phyloP scores from a whole-genome alignment of 2,113 vertebrate species.

The Noturus placidus region DNA sequence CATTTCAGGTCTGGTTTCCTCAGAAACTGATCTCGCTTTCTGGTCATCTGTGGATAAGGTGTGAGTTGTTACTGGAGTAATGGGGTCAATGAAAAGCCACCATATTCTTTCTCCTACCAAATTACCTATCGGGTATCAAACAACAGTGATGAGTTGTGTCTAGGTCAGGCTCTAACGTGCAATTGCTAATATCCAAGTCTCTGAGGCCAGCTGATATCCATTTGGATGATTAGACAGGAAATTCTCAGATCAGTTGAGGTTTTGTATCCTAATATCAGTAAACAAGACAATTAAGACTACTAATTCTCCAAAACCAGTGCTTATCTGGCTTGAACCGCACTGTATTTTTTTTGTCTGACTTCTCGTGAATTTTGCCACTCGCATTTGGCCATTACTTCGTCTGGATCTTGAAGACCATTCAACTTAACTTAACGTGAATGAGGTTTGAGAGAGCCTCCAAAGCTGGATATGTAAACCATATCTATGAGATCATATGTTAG shows the following conservation, averaged over 20 bases:
- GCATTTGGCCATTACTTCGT: background rate
- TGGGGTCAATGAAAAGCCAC: conserved; percentile 38
- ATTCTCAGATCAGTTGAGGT: background rate
- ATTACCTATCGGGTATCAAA: conserved; percentile 34
- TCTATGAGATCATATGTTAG: conserved; percentile 15
- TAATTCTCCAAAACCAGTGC: conserved; percentile 15
- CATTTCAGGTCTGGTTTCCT: conserved; percentile 11
- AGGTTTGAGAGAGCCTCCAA: background rate
- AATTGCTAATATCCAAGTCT: conserved; percentile 17
- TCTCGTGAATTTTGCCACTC: background rate
- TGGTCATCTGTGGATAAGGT: conserved; percentile 7
- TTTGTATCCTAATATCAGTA: background rate
- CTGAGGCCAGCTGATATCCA: conserved; percentile 27
- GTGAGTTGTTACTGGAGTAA: conserved; percentile 10
- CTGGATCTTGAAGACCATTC: conserved; percentile 9
- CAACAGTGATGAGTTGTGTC: conserved; percentile 29
- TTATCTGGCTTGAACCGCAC: conserved; percentile 9
- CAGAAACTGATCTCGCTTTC: conserved; percentile 27
- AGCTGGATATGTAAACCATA: background rate
- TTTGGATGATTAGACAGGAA: conserved; percentile 38
- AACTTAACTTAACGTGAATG: conserved; percentile 12
- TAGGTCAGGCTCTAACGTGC: background rate
- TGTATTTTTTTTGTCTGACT: conserved; percentile 25
- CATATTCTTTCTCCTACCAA: conserved; percentile 16
- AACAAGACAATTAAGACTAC: conserved; percentile 20